Evolutionary conservation across 1,140 invertebrate genomes (phyloP).

Genomic region (Theocolax elegans): DNA sequence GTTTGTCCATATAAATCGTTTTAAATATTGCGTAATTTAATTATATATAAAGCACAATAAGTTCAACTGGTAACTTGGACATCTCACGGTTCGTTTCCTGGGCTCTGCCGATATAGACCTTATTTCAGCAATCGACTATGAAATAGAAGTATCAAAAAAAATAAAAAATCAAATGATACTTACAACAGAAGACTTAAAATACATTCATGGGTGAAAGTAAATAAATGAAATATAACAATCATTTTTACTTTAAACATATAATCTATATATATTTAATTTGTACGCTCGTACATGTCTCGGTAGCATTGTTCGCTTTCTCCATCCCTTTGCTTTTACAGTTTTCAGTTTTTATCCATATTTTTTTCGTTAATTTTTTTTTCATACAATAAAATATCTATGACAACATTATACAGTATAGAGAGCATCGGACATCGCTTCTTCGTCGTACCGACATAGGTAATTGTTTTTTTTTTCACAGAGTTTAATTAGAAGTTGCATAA

Average conservation of each 20-base stretch:
- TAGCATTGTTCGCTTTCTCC: slow-evolving; percentile 22
- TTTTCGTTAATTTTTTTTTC: slow-evolving; percentile 46
- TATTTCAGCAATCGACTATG: too few relatives aligned
- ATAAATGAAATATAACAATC: not conserved
- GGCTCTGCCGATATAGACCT: too few relatives aligned
- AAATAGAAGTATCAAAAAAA: too few relatives aligned
- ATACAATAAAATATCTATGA: slow-evolving; percentile 67
- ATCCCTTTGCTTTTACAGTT: slow-evolving; percentile 6
- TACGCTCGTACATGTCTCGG: slow-evolving; percentile 61
- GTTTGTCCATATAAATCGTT: too few relatives aligned
- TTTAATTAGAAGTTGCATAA: slow-evolving; percentile 27
- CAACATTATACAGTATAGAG: slow-evolving; percentile 51
- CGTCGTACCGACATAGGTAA: not conserved
- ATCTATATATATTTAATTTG: slow-evolving; percentile 60
- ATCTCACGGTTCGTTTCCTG: too few relatives aligned
- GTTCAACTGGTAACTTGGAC: too few relatives aligned
- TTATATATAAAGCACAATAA: too few relatives aligned
- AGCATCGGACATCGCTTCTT: slow-evolving; percentile 14
- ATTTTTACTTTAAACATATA: slow-evolving; percentile 64
- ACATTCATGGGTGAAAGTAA: not conserved
- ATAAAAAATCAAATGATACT: too few relatives aligned
- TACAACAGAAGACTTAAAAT: too few relatives aligned
- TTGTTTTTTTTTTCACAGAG: slow-evolving; percentile 11
- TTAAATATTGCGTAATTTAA: too few relatives aligned
- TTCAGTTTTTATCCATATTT: slow-evolving; percentile 43